Base-by-base conservation (phyloP, 2,888 invertebrate genomes). In the Philopedon plagiatum region DNA sequence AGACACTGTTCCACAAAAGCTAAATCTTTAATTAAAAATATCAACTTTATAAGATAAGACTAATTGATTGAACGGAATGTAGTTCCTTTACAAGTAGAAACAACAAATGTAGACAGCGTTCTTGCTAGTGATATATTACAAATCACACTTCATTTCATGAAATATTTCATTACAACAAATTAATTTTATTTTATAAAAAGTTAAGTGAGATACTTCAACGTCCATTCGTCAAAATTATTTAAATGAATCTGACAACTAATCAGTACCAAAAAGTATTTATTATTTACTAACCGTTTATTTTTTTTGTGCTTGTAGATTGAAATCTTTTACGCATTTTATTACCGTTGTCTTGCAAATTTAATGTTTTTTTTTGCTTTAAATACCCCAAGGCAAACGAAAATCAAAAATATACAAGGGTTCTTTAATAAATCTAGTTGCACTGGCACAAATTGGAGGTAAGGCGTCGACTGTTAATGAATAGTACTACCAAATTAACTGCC, bases 111-210 rank as follows among this genome's bases (percentile, higher is more conserved):
- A 26, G 13, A 49, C 26, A 13, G 26, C n/a, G 13, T 19, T 13
- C 13, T 13, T 26, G 26, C 8, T 26, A 26, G 26, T 49, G 49
- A 49, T 49, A 49, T 26, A 49, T 49, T 49, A 26, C 13, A 49
- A 49, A 26, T 26, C 49, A 49, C 23, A 49, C 13, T 26, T 49
- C 49, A 49, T 49, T 49, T 49, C 49, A 49, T 7, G 26, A 19
- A 49, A 26, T 26, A 49, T 13, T 49, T 49, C 7, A 23, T 49
- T 49, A 13, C 19, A 26, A 49, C 49, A 49, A 23, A 49, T 49
- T 49, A 49, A 49, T 49, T 26, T 49, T 49, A 26, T 26, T 49
- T 49, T 13, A 49, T 21, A 26, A 49, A 49, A 49, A 23, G 49
- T 49, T 49, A 18, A 26, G 49, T 49, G 26, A 49, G 23, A n/a